These are phyloP conservation scores for Peromyscus melanophrys DNA, from an alignment of 2,797 vertebrate species.

Conservation along the genomic window DNA sequence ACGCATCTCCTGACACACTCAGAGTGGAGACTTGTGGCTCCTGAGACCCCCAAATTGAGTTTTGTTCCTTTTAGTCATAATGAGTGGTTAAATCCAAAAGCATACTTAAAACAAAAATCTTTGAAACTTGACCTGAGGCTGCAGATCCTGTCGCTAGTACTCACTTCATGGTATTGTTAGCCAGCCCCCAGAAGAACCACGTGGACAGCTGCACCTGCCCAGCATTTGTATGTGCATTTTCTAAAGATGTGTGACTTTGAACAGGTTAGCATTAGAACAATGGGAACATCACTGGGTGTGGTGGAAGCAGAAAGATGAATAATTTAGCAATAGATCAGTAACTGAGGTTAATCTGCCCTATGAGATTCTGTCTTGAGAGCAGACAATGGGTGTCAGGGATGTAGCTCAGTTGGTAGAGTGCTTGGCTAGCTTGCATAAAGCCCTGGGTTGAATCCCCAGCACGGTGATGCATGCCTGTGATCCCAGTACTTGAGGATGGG, in stretches of 20 bases:
- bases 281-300: neutral
- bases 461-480: neutral
- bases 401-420: neutral
- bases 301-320: neutral
- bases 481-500: neutral
- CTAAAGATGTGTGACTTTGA: neutral
- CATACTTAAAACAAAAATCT: conserved; percentile 72
- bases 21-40: conserved; percentile 37
- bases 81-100: conserved; percentile 64
- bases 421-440: neutral
- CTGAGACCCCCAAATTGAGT: conserved; percentile 21
- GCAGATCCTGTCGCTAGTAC: neutral
- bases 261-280: neutral
- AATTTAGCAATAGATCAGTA: neutral
- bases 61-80: conserved; percentile 76
- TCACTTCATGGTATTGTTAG: neutral
- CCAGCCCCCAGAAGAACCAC: neutral
- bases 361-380: neutral
- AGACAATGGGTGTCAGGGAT: neutral
- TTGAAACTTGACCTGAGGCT: conserved; percentile 33
- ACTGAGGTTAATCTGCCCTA: neutral
- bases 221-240: neutral
- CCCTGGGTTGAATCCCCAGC: neutral
- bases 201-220: neutral
- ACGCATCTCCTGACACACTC: conserved; percentile 51